Percentiles rank a stretch among this genome's conserved stretches.
Conservation (phyloP, 2,797 vertebrate species). For the Stomatorhinus walkeri region DNA sequence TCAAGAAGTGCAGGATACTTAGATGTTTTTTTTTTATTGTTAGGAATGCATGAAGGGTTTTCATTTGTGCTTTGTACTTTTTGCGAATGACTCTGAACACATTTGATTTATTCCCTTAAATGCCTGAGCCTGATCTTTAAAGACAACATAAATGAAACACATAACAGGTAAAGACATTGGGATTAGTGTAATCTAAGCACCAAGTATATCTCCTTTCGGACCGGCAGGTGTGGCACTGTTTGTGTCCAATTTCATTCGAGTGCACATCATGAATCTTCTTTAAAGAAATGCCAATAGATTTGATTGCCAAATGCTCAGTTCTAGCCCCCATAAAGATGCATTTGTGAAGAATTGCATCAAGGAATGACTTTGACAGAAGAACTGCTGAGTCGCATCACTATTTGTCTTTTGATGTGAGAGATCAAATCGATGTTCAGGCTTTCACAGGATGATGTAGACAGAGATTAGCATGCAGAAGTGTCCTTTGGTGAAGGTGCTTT, state of each 20-base stretch:
- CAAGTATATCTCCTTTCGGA: constrained; percentile 46
- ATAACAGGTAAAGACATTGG: constrained; percentile 68
- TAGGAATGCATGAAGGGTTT: constrained; percentile 70
- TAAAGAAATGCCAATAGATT: constrained; percentile 96
- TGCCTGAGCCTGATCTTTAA: constrained; percentile 65
- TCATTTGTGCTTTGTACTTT: constrained; percentile 63
- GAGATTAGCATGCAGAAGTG: constrained; percentile 93
- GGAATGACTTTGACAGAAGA: constrained; percentile 99
- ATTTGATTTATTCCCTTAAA: constrained; percentile 61
- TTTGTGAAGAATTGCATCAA: constrained; percentile 89
- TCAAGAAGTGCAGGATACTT: constrained; percentile 54
- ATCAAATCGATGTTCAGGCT: constrained; percentile 98
- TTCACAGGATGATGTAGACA: constrained; percentile 78
- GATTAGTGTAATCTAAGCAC: constrained; percentile 63
- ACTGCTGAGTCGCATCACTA: constrained; percentile 98
- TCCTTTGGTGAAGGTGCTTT: constrained; percentile 50
- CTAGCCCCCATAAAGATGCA: constrained; percentile 74
- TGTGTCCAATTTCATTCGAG: constrained; percentile 65
- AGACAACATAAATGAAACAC: constrained; percentile 66
- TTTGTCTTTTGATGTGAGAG: constrained; percentile 99
- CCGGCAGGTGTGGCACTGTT: constrained; percentile 47
- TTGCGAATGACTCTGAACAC: constrained; percentile 49
- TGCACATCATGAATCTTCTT: constrained; percentile 89
- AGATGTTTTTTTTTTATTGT: constrained; percentile 66
- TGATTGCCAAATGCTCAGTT: constrained; percentile 90